phyloP scores from a whole-genome alignment of 2,113 vertebrate species.

The Datnioides undecimradiatus region DNA sequence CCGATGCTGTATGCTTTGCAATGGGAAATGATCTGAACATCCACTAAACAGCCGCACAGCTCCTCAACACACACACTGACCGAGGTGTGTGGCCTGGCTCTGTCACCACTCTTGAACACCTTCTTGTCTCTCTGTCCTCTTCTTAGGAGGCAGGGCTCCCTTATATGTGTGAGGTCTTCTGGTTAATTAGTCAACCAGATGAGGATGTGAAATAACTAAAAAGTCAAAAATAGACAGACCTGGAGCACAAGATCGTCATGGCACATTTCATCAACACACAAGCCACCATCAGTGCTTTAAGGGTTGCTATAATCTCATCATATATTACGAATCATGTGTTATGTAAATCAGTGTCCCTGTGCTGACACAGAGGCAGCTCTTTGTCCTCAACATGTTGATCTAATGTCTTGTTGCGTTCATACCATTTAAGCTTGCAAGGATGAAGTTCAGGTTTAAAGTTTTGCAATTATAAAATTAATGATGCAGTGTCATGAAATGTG shows the following conservation, averaged over 20 bases:
- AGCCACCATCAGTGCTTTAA: conserved; percentile 2
- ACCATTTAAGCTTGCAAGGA: not conserved
- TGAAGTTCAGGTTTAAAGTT: not conserved
- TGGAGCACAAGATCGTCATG: not conserved
- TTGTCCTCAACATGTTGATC: not conserved
- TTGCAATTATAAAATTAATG: not conserved
- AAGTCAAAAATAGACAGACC: not conserved
- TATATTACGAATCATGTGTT: conserved; percentile 32
- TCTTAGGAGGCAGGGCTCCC: not conserved
- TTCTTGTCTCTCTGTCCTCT: conserved; percentile 6
- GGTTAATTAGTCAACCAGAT: conserved; percentile 32
- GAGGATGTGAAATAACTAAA: conserved; percentile 1
- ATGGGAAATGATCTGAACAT: conserved; percentile 43
- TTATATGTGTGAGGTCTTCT: conserved; percentile 37
- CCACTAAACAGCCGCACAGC: conserved; percentile 5
- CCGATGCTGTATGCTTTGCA: conserved; percentile 26
- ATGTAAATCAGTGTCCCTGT: conserved; percentile 10
- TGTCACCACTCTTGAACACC: not conserved
- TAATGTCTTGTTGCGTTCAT: not conserved
- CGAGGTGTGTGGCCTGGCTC: conserved; percentile 19
- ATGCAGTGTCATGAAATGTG: too few relatives aligned
- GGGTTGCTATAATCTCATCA: conserved; percentile 2
- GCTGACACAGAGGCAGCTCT: not conserved
- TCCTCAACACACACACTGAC: conserved; percentile 17
- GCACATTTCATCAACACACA: conserved; percentile 5